These are phyloP conservation scores for Dilophus febrilis DNA, from an alignment of 2,888 invertebrate species.

Conservation along the genomic window DNA sequence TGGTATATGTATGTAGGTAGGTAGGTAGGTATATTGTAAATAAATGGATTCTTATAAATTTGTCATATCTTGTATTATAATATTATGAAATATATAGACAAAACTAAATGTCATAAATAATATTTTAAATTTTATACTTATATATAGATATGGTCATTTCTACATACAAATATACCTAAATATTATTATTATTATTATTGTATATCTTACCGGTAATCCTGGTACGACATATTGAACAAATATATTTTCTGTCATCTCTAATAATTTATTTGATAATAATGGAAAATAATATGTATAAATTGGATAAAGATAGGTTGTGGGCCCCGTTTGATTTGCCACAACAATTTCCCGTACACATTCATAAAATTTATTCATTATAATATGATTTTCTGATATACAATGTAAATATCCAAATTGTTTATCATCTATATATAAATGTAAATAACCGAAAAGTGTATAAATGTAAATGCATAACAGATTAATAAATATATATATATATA, in stretches of 20 bases:
- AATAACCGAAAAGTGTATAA: neutral
- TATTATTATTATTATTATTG: neutral
- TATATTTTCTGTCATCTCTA: slow-evolving; percentile 23
- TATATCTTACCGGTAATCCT: slow-evolving; percentile 20
- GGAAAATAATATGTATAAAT: slow-evolving; percentile 28
- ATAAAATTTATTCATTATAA: slow-evolving; percentile 24
- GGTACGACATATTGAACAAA: slow-evolving; percentile 23
- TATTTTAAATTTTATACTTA: no score
- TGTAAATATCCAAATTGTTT: slow-evolving; percentile 20
- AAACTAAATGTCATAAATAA: no score
- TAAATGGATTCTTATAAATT: no score
- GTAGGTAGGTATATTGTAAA: no score
- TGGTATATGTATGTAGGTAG: no score
- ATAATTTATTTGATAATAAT: slow-evolving; percentile 22
- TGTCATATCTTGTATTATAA: no score
- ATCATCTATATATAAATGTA: slow-evolving; percentile 1
- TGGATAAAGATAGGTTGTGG: slow-evolving; percentile 25
- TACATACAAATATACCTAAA: no score
- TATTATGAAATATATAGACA: no score
- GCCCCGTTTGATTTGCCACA: slow-evolving; percentile 23
- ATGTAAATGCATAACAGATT: neutral
- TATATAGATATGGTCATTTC: no score
- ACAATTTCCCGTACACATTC: slow-evolving; percentile 22
- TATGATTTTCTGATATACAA: slow-evolving; percentile 22
- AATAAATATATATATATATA: neutral